Evolutionary conservation across 2,888 invertebrate genomes (phyloP).

Genomic region (Lasioglossum pauxillum): DNA sequence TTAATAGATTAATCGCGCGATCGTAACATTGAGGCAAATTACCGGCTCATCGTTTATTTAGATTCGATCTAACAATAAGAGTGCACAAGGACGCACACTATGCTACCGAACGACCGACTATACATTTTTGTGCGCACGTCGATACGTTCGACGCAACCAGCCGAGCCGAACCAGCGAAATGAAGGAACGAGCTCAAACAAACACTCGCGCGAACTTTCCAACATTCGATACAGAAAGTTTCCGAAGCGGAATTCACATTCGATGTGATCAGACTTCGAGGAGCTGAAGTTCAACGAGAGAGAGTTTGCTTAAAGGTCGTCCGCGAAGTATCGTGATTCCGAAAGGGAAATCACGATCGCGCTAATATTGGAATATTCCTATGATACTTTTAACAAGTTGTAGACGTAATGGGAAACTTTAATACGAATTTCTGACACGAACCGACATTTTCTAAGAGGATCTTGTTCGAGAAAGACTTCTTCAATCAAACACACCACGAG

Average conservation of each 20-base stretch:
- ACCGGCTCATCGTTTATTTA: constrained; percentile 43
- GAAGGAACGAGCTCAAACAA: not conserved
- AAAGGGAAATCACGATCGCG: not conserved
- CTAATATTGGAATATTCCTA: not conserved
- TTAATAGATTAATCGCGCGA: constrained; percentile 23
- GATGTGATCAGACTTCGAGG: not conserved
- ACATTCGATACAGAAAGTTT: not conserved
- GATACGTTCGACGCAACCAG: not conserved
- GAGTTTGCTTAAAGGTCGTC: not conserved
- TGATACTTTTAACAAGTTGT: not conserved
- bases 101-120: not conserved
- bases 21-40: not conserved
- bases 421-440: not conserved
- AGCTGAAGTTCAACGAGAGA: not conserved
- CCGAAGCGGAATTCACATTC: not conserved
- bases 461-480: not conserved
- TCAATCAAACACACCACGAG: not conserved
- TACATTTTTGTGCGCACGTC: not conserved
- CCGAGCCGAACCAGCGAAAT: not conserved
- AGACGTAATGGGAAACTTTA: not conserved
- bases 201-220: not conserved
- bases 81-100: constrained; percentile 24
- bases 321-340: not conserved
- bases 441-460: not conserved
- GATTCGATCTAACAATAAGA: constrained; percentile 27